A percentile compares a stretch with the other conserved stretches of the same genome.
phyloP scores from a whole-genome alignment of 1,140 invertebrate species.

The Hyles euphorbiae region DNA sequence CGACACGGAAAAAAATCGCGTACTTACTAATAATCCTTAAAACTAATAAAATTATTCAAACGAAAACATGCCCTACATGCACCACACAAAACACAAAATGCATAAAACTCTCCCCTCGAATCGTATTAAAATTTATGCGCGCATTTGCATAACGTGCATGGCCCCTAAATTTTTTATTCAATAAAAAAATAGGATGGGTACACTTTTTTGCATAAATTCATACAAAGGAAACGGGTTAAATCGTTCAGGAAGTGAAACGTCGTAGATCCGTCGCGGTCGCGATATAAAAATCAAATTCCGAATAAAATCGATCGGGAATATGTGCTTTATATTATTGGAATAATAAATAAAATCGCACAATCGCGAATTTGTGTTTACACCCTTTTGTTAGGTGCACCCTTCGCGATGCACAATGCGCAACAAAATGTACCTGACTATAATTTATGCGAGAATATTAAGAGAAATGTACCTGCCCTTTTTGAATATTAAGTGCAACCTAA shows the following conservation, averaged over 20 bases:
- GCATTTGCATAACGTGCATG: slow-evolving; percentile 77
- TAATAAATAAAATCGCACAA: slow-evolving; percentile 35
- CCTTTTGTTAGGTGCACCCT: slow-evolving; percentile 40
- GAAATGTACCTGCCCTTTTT: slow-evolving; percentile 76
- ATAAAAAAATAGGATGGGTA: slow-evolving; percentile 77
- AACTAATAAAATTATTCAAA: slow-evolving; percentile 25
- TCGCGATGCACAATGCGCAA: slow-evolving; percentile 59
- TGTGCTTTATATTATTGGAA: slow-evolving; percentile 1
- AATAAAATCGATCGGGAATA: no score
- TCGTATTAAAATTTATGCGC: slow-evolving; percentile 72
- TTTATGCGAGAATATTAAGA: slow-evolving; percentile 76
- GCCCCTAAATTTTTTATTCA: slow-evolving; percentile 75
- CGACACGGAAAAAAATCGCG: slow-evolving; percentile 58
- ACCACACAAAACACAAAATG: no score
- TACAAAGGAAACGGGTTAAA: slow-evolving; percentile 74
- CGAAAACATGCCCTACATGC: slow-evolving; percentile 32
- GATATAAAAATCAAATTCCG: neutral
- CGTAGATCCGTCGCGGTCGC: slow-evolving; percentile 42
- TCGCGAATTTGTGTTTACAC: slow-evolving; percentile 25
- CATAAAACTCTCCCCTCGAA: slow-evolving; percentile 14
- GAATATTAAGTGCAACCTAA: slow-evolving; percentile 76
- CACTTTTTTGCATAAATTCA: slow-evolving; percentile 76
- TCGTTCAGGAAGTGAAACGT: slow-evolving; percentile 69
- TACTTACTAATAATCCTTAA: slow-evolving; percentile 56
- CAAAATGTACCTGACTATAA: slow-evolving; percentile 76